Percentiles rank a stretch among this genome's conserved stretches.
phyloP scores from a whole-genome alignment of 2,113 vertebrate species.

The Brienomyrus brachyistius region DNA sequence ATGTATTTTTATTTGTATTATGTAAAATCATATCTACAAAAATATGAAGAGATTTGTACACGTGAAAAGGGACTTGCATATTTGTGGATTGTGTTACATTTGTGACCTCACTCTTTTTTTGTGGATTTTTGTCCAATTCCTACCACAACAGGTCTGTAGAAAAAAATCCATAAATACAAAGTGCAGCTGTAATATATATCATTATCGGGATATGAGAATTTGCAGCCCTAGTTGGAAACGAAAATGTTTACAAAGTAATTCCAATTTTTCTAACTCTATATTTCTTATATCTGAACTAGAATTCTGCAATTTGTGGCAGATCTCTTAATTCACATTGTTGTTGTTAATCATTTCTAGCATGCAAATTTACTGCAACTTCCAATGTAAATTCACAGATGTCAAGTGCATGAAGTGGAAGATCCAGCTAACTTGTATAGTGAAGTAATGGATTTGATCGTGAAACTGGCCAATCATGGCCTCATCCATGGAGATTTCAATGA shows the following conservation, averaged over 20 bases:
- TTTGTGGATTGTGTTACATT: no score
- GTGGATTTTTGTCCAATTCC: no score
- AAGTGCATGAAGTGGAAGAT: slow-evolving; percentile 78
- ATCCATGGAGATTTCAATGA: slow-evolving; percentile 98
- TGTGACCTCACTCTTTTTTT: no score
- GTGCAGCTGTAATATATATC: no score
- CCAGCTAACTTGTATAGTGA: slow-evolving; percentile 79
- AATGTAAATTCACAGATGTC: slow-evolving; percentile 66
- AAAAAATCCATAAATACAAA: no score
- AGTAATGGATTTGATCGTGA: slow-evolving; percentile 92
- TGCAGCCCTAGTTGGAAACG: no score
- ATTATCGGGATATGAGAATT: no score
- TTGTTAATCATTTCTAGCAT: not conserved
- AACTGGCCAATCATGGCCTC: slow-evolving; percentile 85
- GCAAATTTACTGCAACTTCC: not conserved
- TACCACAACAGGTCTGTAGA: no score
- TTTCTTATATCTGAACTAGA: not conserved
- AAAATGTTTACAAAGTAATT: not conserved
- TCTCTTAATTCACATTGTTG: not conserved
- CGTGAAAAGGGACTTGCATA: no score
- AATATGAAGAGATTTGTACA: no score
- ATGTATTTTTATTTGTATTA: no score
- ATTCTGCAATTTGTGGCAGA: not conserved
- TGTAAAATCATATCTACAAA: no score
- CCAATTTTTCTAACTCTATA: not conserved